phyloP scores from a whole-genome alignment of 2,888 invertebrate species.

The Drosophila paranaensis region DNA sequence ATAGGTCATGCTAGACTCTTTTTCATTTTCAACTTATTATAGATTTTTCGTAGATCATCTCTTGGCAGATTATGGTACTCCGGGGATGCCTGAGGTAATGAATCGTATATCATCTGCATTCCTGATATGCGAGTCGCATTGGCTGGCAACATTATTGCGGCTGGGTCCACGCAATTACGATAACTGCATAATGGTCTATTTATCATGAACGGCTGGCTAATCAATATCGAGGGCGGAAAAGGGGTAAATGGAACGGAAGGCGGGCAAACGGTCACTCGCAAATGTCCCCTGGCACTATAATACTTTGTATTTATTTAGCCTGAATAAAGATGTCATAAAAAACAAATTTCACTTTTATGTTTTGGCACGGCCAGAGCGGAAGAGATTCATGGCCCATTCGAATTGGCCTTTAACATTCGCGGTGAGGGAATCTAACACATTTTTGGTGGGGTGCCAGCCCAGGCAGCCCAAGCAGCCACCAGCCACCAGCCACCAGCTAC shows the following conservation, averaged over 20 bases:
- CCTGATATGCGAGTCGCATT: constrained; percentile 33
- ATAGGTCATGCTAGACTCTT: background rate
- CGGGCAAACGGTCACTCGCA: constrained; percentile 20
- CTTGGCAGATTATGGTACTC: constrained; percentile 30
- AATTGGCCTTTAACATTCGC: constrained; percentile 54
- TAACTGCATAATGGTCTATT: constrained; percentile 74
- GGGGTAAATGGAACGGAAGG: constrained; percentile 12
- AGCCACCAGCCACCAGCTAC: constrained; percentile 28
- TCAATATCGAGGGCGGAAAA: constrained; percentile 35
- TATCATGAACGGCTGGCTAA: constrained; percentile 74
- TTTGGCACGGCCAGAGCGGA: constrained; percentile 65
- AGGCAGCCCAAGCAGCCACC: constrained; percentile 1
- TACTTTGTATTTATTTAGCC: constrained; percentile 80
- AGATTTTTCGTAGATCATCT: constrained; percentile 16
- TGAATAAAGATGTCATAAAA: constrained; percentile 82
- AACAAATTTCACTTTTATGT: constrained; percentile 80
- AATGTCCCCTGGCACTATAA: constrained; percentile 74
- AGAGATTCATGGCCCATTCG: constrained; percentile 74
- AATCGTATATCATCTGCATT: constrained; percentile 48
- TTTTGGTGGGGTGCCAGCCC: background rate
- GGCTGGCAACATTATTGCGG: constrained; percentile 30
- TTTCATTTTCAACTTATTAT: background rate
- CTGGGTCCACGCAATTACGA: constrained; percentile 51
- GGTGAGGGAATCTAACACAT: constrained; percentile 5
- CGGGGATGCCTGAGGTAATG: constrained; percentile 30